Conservation (phyloP, 2,113 vertebrate species). For the Hemichromis elongatus region DNA sequence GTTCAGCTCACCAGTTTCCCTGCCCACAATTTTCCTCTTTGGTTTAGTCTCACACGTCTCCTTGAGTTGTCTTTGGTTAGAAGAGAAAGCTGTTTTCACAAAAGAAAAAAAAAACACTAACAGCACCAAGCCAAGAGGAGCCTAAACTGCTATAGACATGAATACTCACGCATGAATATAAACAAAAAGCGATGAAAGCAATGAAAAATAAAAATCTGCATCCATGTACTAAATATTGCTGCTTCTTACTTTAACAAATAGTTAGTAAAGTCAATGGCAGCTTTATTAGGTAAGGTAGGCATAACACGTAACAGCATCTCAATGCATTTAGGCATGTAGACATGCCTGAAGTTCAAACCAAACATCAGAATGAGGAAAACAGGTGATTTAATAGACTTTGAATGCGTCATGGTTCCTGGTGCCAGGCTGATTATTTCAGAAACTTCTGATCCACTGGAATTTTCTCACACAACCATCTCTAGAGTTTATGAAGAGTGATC, state of each 20-base stretch:
- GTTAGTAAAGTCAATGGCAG: neutral
- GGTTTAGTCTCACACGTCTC: neutral
- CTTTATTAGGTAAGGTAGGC: neutral
- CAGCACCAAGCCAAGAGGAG: neutral
- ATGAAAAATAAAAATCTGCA: neutral
- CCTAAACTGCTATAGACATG: neutral
- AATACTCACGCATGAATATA: neutral
- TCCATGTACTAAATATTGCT: neutral
- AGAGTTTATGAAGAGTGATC: neutral
- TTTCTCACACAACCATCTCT: neutral
- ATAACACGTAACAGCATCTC: neutral
- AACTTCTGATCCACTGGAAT: neutral
- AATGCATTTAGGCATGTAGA: neutral
- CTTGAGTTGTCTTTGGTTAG: neutral
- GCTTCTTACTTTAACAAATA: neutral
- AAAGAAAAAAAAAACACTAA: rapidly evolving
- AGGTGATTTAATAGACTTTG: neutral
- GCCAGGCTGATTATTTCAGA: neutral
- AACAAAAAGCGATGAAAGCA: neutral
- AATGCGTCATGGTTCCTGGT: neutral
- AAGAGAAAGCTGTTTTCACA: neutral
- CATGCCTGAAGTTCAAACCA: neutral
- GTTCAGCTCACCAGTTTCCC: neutral
- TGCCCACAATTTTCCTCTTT: neutral
- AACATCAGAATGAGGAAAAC: neutral